Evolutionary conservation across 2,797 vertebrate genomes (phyloP).

Genomic region (Microctenopoma stevenorrisi): DNA sequence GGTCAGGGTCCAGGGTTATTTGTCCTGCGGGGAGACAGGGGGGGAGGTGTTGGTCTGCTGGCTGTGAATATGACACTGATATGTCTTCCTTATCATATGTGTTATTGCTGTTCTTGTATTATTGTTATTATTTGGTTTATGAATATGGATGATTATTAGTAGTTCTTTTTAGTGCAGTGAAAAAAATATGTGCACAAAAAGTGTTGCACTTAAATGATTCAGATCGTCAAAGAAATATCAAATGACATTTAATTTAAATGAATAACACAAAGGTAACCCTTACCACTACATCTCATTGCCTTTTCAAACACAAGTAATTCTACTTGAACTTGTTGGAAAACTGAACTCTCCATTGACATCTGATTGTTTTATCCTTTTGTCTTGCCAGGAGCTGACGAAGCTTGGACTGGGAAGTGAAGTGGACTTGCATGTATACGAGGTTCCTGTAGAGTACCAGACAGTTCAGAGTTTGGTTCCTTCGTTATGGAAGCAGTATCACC

Average conservation of each 20-base stretch:
- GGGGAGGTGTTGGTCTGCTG: constrained; percentile 51
- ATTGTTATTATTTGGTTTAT: not conserved
- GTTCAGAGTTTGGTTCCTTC: constrained; percentile 93
- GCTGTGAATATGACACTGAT: constrained; percentile 49
- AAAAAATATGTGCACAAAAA: too few relatives aligned
- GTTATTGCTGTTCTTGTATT: constrained; percentile 25
- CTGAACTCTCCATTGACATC: not conserved
- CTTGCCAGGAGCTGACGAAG: constrained; percentile 91
- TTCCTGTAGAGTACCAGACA: constrained; percentile 94
- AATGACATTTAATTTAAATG: too few relatives aligned
- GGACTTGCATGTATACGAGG: constrained; percentile 90
- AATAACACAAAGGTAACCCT: too few relatives aligned
- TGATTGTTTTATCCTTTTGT: not conserved
- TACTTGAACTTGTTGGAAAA: too few relatives aligned
- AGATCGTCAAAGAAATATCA: too few relatives aligned
- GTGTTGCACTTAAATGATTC: too few relatives aligned
- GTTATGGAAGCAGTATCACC: constrained; percentile 92
- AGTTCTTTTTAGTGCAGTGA: not conserved
- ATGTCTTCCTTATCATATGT: constrained; percentile 46
- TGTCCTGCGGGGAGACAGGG: constrained; percentile 52
- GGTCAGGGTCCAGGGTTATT: constrained; percentile 70
- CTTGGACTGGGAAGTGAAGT: constrained; percentile 90
- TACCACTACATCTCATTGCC: not conserved
- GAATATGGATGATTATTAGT: not conserved
- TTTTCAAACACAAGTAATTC: not conserved